phyloP scores from a whole-genome alignment of 2,797 vertebrate species.

The Sebastes hubbsi region DNA sequence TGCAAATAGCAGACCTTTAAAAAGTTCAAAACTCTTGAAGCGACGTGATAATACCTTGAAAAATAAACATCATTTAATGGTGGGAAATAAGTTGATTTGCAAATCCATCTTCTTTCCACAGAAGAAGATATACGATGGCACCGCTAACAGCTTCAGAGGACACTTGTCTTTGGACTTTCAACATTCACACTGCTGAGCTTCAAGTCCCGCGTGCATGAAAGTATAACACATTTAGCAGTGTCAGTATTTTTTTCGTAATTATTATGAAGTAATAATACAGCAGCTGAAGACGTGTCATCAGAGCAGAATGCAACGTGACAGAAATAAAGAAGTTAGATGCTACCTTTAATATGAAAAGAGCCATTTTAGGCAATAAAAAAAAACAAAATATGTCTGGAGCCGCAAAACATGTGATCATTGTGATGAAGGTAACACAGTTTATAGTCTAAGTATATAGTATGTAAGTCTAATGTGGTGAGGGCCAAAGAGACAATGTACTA shows the following conservation, averaged over 20 bases:
- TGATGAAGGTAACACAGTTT: too few relatives aligned
- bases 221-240: background rate
- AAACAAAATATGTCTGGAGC: too few relatives aligned
- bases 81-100: background rate
- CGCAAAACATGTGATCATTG: too few relatives aligned
- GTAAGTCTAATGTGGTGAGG: too few relatives aligned
- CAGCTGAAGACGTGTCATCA: background rate
- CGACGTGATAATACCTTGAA: conserved; percentile 1
- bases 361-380: accelerated
- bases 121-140: background rate
- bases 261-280: background rate
- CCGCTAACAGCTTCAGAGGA: background rate
- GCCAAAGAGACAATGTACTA: accelerated
- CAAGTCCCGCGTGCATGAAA: background rate
- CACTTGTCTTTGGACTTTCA: background rate
- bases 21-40: conserved; percentile 29
- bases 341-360: too few relatives aligned
- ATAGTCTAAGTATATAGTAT: too few relatives aligned
- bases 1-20: conserved; percentile 30
- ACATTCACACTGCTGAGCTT: background rate
- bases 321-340: background rate
- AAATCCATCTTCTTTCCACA: background rate
- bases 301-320: background rate
- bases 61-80: background rate
- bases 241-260: too few relatives aligned